Evolutionary conservation across 2,113 vertebrate genomes (phyloP).

Genomic region (Marcusenius ussheri): DNA sequence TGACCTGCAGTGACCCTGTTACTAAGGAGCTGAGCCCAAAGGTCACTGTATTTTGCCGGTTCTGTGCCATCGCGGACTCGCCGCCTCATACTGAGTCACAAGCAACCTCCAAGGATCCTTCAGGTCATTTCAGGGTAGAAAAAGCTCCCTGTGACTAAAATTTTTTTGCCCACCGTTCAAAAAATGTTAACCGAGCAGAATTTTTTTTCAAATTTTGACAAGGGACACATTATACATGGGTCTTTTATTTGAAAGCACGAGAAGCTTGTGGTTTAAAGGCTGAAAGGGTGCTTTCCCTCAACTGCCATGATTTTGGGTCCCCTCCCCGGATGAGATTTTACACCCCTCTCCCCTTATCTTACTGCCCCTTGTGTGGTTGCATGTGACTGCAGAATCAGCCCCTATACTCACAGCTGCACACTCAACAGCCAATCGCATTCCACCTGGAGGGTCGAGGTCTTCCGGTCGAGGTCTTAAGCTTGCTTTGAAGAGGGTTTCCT

Average conservation of each 20-base stretch:
- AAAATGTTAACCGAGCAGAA: background rate
- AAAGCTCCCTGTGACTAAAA: background rate
- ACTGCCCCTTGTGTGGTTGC: background rate
- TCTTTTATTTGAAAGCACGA: background rate
- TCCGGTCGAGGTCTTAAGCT: background rate
- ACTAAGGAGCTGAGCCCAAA: background rate
- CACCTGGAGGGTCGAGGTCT: background rate
- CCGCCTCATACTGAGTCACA: background rate
- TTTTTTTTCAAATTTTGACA: background rate
- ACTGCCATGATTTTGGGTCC: background rate
- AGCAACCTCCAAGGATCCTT: background rate
- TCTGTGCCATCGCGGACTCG: background rate
- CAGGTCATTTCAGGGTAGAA: background rate
- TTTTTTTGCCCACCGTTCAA: background rate
- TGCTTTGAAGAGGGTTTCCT: background rate
- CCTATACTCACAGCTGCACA: background rate
- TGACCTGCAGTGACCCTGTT: background rate
- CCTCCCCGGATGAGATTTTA: background rate
- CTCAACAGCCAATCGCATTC: background rate
- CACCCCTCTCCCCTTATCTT: background rate
- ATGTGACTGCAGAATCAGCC: background rate
- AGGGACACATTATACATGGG: background rate
- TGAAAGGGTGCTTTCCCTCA: background rate
- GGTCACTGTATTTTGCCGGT: background rate
- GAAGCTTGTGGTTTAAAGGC: background rate